A percentile compares a stretch with the other conserved stretches of the same genome.
These are phyloP conservation scores for Stenotaenia linearis DNA, from an alignment of 2,888 invertebrate species.

Conservation along the genomic window DNA sequence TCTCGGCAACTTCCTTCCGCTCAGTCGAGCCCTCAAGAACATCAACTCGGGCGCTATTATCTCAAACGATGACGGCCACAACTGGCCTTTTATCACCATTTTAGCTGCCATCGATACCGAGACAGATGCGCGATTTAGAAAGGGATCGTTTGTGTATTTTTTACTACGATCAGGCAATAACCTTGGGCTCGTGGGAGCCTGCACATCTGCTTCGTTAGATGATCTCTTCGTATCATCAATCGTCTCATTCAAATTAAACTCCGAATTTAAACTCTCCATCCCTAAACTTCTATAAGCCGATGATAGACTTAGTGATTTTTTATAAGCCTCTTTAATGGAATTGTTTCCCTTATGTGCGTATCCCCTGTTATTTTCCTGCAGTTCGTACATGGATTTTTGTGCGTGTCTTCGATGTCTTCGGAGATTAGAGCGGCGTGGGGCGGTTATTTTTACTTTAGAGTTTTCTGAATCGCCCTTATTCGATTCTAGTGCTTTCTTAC, in stretches of 20 bases:
- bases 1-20: conserved; percentile 28
- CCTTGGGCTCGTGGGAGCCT: not conserved
- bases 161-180: not conserved
- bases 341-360: not conserved
- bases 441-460: not conserved
- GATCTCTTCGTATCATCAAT: not conserved
- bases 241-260: not conserved
- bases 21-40: conserved; percentile 31
- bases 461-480: not conserved
- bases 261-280: not conserved
- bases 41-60: conserved; percentile 35
- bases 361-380: not conserved
- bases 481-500: not conserved
- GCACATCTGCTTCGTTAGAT: not conserved
- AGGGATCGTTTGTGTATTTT: not conserved
- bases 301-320: not conserved
- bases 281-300: not conserved
- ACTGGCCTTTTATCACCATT: conserved; percentile 4
- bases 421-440: not conserved
- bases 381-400: not conserved
- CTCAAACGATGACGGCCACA: conserved; percentile 35
- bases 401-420: not conserved
- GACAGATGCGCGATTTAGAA: not conserved
- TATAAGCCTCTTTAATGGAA: not conserved
- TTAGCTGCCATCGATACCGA: not conserved